Evolutionary conservation across 2,797 vertebrate genomes (phyloP), one percentile per base, ranked within the genome.

Genomic region (Thunnus albacares): DNA sequence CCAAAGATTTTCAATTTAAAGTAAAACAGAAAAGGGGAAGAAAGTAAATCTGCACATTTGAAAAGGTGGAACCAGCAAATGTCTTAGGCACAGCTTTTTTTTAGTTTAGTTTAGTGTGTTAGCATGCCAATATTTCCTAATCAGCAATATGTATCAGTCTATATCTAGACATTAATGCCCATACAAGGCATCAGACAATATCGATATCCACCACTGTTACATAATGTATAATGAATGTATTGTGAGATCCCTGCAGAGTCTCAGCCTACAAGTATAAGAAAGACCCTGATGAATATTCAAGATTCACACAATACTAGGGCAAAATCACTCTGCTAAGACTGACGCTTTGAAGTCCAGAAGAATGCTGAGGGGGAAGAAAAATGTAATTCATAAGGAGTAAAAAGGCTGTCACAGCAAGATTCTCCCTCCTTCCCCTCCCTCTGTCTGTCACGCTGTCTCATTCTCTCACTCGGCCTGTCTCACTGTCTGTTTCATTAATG

Each of bases 311-410:
- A 94, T 86, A 68, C 82, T 47, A 65, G 24, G 68, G 79, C 77
- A 74, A 82, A 87, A 80, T 78, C 87, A 85, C 85, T 89, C 80
- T 30, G 85, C 82, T 84, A 82, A 86, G 90, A 92, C 75, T 80
- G 84, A 89, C n/a, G 79, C 91, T 95, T 94, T 95, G 91, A 96
- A 93, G 92, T 91, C 64, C 52, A 57, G 38, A 69, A 90, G 85
- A 93, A 93, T 72, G 85, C 76, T 67, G 83, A 86, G 85, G 56
- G 84, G 71, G 73, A 58, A 81, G 81, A 90, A 81, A 85, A 89
- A 82, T 55, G 79, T 90, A 89, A 86, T 90, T 92, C 86, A 91
- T 66, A 76, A 83, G 77, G 79, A 80, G 80, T 88, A 79, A 95
- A 93, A 94, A 89, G 91, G 84, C 86, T 75, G 86, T 92, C 93